phyloP scores from a whole-genome alignment of 2,888 invertebrate species.

The Pilophorus perplexus region DNA sequence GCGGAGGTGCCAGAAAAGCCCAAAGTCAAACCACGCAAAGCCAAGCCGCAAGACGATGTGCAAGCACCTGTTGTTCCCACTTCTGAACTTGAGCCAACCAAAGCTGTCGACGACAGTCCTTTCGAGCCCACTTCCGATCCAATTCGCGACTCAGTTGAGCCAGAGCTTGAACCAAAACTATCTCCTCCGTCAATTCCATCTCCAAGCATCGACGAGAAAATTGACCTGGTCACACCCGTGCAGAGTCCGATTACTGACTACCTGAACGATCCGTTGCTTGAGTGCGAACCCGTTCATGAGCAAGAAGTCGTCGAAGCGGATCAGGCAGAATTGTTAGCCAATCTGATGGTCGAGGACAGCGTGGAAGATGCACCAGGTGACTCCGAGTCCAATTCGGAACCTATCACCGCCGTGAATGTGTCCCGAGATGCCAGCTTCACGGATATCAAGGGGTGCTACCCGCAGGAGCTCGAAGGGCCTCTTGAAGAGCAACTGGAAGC shows the following conservation, averaged over 20 bases:
- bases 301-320: not conserved
- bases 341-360: no score
- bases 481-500: not conserved
- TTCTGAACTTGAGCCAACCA: not conserved
- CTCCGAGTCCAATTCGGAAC: conserved; percentile 41
- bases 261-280: not conserved
- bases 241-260: not conserved
- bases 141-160: not conserved
- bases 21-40: not conserved
- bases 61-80: not conserved
- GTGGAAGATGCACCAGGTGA: conserved; percentile 3
- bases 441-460: conserved; percentile 13
- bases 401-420: conserved; percentile 50
- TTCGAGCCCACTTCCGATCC: not conserved
- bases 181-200: not conserved
- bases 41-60: not conserved
- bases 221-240: not conserved
- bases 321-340: no score
- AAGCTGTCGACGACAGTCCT: not conserved
- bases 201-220: not conserved
- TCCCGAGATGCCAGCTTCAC: conserved; percentile 50
- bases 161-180: not conserved
- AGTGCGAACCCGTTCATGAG: not conserved
- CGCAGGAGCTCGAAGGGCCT: not conserved
- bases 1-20: not conserved